Conservation (phyloP, 2,113 vertebrate species). For the Raja brachyura region DNA sequence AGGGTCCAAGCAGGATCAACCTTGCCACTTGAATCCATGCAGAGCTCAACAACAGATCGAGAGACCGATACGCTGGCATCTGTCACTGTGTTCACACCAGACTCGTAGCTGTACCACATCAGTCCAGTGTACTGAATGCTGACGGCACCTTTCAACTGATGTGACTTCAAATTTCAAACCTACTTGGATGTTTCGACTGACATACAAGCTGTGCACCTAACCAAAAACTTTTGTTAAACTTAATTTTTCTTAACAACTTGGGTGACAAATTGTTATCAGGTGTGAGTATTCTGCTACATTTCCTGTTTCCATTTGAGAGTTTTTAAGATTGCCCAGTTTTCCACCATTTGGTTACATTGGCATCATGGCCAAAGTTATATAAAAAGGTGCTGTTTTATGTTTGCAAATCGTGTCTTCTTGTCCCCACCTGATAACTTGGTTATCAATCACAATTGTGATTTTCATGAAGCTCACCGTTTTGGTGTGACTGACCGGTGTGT, state of each 20-base stretch:
- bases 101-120: too few relatives aligned
- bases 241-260: background rate
- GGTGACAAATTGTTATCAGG: background rate
- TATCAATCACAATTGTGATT: background rate
- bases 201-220: background rate
- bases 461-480: background rate
- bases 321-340: background rate
- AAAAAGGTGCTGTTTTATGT: background rate
- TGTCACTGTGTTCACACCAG: too few relatives aligned
- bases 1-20: too few relatives aligned
- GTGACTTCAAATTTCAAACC: background rate
- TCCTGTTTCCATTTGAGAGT: background rate
- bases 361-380: background rate
- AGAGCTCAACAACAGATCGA: too few relatives aligned
- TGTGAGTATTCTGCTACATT: background rate
- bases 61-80: too few relatives aligned
- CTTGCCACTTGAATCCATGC: too few relatives aligned
- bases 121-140: too few relatives aligned
- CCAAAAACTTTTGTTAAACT: background rate
- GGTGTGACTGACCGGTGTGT: background rate
- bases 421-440: background rate
- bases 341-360: background rate
- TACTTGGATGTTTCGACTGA: background rate
- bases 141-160: too few relatives aligned
- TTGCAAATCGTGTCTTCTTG: background rate